Evolutionary conservation across 2,888 invertebrate genomes (phyloP).

Genomic region (Crepidodera aurea): DNA sequence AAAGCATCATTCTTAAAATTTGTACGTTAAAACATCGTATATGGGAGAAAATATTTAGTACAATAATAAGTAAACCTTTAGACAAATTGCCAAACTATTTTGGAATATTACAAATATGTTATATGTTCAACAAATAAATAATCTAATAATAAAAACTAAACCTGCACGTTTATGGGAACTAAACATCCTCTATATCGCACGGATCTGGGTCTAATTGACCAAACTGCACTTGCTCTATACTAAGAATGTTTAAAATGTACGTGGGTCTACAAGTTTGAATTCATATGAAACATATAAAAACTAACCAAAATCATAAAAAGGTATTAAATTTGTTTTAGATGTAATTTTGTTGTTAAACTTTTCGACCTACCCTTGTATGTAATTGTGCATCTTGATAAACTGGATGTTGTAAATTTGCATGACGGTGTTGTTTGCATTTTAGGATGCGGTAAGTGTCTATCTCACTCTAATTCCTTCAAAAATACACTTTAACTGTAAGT

Average conservation of each 20-base stretch:
- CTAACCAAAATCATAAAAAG: too few species aligned
- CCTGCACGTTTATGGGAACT: slow-evolving; percentile 13
- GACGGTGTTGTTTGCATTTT: slow-evolving; percentile 61
- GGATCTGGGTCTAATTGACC: slow-evolving; percentile 21
- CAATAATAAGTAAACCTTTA: not conserved
- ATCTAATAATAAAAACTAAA: slow-evolving; percentile 9
- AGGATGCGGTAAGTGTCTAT: slow-evolving; percentile 63
- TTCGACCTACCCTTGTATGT: not conserved
- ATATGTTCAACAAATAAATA: not conserved
- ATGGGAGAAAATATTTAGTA: too few species aligned
- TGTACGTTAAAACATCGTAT: too few species aligned
- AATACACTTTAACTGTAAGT: slow-evolving; percentile 53
- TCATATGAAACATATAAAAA: too few species aligned
- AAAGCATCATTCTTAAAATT: too few species aligned
- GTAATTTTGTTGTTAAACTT: not conserved
- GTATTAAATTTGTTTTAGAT: too few species aligned
- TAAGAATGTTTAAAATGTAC: slow-evolving; percentile 7
- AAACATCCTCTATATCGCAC: slow-evolving; percentile 13
- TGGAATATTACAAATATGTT: not conserved
- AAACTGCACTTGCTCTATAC: slow-evolving; percentile 22
- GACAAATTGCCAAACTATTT: not conserved
- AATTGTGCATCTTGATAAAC: slow-evolving; percentile 27
- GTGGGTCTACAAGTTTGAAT: not conserved
- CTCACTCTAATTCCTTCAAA: slow-evolving; percentile 38
- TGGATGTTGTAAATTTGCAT: slow-evolving; percentile 56